These are phyloP conservation scores for Gymnocheta viridis DNA, from an alignment of 2,888 invertebrate genomes.

Conservation along the genomic window DNA sequence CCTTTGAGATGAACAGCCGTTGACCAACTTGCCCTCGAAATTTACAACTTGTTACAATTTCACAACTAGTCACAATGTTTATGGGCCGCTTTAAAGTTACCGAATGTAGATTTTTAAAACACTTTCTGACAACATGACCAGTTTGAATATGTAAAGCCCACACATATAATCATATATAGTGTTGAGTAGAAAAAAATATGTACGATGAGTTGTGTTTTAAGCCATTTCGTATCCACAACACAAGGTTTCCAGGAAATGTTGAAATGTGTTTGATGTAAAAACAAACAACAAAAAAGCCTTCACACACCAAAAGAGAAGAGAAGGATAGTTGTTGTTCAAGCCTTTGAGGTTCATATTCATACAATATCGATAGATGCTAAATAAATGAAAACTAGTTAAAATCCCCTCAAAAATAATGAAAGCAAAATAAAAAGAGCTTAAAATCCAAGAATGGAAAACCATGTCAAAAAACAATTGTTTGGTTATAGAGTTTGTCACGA, in stretches of 20 bases:
- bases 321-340: conserved; percentile 39
- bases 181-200: conserved; percentile 26
- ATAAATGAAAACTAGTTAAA: conserved; percentile 61
- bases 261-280: conserved; percentile 57
- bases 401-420: conserved; percentile 53
- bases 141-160: conserved; percentile 1
- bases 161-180: conserved; percentile 10
- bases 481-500: conserved; percentile 41
- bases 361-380: conserved; percentile 60
- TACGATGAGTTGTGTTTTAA: conserved; percentile 62
- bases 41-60: not conserved
- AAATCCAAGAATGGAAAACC: conserved; percentile 31
- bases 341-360: conserved; percentile 62
- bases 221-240: conserved; percentile 62
- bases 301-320: conserved; percentile 23
- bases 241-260: conserved; percentile 49
- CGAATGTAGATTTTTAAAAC: not conserved
- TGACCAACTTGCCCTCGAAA: not conserved
- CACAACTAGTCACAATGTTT: not conserved
- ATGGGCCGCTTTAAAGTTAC: not conserved
- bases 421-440: conserved; percentile 41
- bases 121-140: conserved; percentile 1
- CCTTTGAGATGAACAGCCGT: too few species aligned
- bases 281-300: conserved; percentile 12
- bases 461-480: conserved; percentile 55